Evolutionary conservation across 1,140 invertebrate genomes (phyloP).

Genomic region (Drosophila sturtevanti): DNA sequence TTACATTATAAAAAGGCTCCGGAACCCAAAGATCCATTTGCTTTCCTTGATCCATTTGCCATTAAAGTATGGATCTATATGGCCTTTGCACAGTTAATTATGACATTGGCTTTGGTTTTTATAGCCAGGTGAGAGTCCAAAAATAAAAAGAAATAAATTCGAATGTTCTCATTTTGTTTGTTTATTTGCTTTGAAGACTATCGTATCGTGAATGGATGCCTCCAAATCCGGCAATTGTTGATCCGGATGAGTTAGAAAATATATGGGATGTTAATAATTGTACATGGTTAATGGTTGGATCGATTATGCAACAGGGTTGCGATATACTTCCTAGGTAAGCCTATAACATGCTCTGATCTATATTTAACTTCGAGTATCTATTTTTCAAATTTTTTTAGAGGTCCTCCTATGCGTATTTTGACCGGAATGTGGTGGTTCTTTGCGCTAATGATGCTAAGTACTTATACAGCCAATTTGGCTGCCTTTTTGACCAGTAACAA

Average conservation of each 20-base stretch:
- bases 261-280: conserved; percentile 90
- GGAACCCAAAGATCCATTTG: conserved; percentile 94
- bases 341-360: background rate
- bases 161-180: background rate
- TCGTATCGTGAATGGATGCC: conserved; percentile 94
- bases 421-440: conserved; percentile 98
- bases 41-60: conserved; percentile 95
- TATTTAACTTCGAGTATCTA: background rate
- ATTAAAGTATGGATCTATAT: conserved; percentile 98
- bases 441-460: conserved; percentile 96
- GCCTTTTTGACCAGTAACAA: conserved; percentile 95
- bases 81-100: conserved; percentile 95
- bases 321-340: conserved; percentile 90
- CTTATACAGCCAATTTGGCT: conserved; percentile 97
- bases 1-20: conserved; percentile 94
- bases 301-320: conserved; percentile 91
- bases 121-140: conserved; percentile 89
- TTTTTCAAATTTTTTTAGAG: conserved; percentile 83
- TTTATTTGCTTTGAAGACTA: conserved; percentile 84
- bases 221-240: conserved; percentile 88
- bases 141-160: background rate
- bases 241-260: conserved; percentile 90
- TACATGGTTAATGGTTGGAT: conserved; percentile 91
- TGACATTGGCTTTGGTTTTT: conserved; percentile 95
- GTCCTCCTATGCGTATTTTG: conserved; percentile 91